Percentiles rank a stretch among this genome's conserved stretches.
Conservation (phyloP, 2,888 invertebrate species). For the Panopea generosa region DNA sequence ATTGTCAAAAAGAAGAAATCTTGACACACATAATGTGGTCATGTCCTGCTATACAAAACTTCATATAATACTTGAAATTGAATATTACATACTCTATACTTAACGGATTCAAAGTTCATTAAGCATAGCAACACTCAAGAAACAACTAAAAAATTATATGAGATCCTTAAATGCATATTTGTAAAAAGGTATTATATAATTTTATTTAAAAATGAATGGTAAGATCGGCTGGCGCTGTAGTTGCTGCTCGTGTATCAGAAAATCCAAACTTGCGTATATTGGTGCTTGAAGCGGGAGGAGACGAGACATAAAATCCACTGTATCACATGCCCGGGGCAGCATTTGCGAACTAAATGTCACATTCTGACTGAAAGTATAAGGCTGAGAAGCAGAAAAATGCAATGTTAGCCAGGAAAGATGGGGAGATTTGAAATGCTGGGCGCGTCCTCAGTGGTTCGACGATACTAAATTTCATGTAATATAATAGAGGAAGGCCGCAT, state of each 20-base stretch:
- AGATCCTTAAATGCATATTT: too few species aligned
- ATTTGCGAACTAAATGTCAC: not conserved
- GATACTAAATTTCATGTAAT: conserved; percentile 16
- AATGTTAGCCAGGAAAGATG: not conserved
- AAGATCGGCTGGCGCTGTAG: conserved; percentile 86
- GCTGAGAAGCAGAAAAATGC: not conserved
- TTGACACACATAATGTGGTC: too few species aligned
- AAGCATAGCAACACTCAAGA: too few species aligned
- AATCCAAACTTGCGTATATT: conserved; percentile 78
- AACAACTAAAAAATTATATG: too few species aligned
- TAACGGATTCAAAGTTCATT: too few species aligned
- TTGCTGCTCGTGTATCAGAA: conserved; percentile 85
- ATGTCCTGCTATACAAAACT: too few species aligned
- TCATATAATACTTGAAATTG: too few species aligned
- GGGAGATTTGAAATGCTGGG: conserved; percentile 12
- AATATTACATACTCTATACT: too few species aligned
- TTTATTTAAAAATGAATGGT: too few species aligned
- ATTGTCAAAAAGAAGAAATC: too few species aligned
- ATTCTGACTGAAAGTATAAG: conserved; percentile 12
- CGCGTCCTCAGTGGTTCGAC: conserved; percentile 9
- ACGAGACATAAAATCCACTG: conserved; percentile 83
- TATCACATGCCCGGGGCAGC: conserved; percentile 84
- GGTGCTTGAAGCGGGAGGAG: conserved; percentile 85
- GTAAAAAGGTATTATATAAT: too few species aligned
- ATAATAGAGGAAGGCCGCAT: conserved; percentile 17